phyloP scores from a whole-genome alignment of 1,140 invertebrate genomes.

The Drosophila subpulchrella region DNA sequence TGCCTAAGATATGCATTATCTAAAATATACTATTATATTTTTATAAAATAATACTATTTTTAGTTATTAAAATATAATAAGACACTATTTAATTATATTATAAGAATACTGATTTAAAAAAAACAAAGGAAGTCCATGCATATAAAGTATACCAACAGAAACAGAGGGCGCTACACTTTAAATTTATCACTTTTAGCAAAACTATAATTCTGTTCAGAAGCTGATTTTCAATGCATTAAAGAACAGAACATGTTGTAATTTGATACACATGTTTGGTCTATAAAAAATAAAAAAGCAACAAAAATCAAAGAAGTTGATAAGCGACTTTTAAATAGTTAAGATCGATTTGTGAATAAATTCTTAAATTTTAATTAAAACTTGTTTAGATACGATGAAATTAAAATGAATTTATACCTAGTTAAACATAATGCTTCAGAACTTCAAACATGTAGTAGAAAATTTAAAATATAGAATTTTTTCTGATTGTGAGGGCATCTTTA shows the following conservation, averaged over 20 bases:
- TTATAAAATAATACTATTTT: no score
- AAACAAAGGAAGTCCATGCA: not conserved
- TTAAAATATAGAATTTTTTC: not conserved
- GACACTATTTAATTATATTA: no score
- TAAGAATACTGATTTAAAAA: no score
- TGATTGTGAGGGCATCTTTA: slow-evolving; percentile 9
- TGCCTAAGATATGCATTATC: not conserved
- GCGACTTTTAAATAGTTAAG: not conserved
- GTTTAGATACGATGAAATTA: no score
- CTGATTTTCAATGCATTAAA: slow-evolving; percentile 6
- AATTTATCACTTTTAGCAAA: not conserved
- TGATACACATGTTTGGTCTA: slow-evolving; percentile 5
- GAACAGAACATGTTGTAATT: slow-evolving; percentile 16
- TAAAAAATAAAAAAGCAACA: not conserved
- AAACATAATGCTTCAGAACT: no score
- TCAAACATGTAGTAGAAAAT: no score
- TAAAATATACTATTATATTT: no score
- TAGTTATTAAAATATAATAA: no score
- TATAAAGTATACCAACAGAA: not conserved
- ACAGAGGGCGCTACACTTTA: not conserved
- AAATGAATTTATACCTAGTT: no score
- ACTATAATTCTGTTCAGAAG: slow-evolving; percentile 2
- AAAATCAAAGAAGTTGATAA: not conserved
- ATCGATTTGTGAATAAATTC: no score
- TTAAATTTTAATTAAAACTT: no score